Evolutionary conservation across 2,113 vertebrate species (phyloP).

Genomic region (Barnardius zonarius): DNA sequence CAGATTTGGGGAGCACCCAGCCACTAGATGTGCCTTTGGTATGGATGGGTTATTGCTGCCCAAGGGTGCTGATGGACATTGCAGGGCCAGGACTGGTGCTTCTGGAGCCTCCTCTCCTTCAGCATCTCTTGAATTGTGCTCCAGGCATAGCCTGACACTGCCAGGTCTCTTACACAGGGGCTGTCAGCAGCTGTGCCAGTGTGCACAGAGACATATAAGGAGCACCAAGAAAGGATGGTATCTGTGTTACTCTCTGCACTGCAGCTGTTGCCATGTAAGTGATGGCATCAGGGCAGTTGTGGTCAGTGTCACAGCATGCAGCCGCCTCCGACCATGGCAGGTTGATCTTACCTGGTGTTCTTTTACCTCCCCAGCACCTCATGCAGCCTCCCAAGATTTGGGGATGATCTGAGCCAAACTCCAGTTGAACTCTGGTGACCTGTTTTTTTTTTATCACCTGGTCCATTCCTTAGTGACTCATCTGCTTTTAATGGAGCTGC

Average conservation of each 20-base stretch:
- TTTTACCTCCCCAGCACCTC: not conserved
- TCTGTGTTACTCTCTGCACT: not conserved
- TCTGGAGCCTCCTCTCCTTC: not conserved
- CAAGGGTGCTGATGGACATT: accelerated
- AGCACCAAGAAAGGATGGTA: not conserved
- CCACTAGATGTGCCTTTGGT: not conserved
- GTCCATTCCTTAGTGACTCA: not conserved
- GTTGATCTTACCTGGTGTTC: not conserved
- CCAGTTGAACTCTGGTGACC: not conserved
- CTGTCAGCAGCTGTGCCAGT: not conserved
- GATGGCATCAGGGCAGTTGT: not conserved
- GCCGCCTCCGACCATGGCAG: accelerated
- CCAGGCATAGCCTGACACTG: not conserved
- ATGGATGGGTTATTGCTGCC: not conserved
- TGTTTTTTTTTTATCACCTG: not conserved
- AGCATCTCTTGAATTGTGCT: not conserved
- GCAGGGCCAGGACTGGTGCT: not conserved
- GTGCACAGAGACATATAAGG: accelerated
- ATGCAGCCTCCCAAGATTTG: not conserved
- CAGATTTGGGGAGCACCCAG: not conserved
- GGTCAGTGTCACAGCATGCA: not conserved
- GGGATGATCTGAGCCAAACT: not conserved
- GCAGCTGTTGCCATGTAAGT: not conserved
- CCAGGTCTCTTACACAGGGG: accelerated
- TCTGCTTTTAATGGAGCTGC: not conserved